Evolutionary conservation across 2,888 invertebrate species (phyloP).

Genomic region (Gastracanthus pulcherrimus): DNA sequence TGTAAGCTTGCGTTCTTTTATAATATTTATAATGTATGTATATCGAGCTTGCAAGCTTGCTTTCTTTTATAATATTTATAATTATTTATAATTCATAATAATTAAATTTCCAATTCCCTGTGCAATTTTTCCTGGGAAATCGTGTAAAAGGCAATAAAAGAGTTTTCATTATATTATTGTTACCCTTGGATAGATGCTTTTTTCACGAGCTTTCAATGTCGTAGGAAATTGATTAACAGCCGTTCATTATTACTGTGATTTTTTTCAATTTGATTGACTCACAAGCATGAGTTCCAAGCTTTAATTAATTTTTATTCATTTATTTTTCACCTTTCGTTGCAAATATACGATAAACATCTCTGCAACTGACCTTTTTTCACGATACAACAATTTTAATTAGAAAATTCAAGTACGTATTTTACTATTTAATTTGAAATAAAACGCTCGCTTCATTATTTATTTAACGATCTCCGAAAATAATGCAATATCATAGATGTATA

Average conservation of each 20-base stretch:
- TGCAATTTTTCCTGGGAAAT: no score
- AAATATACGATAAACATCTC: conserved; percentile 29
- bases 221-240: conserved; percentile 39
- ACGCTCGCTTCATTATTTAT: not conserved
- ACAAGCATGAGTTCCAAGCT: not conserved
- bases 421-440: conserved; percentile 2
- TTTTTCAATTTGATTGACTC: conserved; percentile 27
- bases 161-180: conserved; percentile 39
- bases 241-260: conserved; percentile 29
- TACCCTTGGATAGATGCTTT: conserved; percentile 14
- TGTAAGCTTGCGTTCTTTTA: no score
- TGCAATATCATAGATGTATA: not conserved
- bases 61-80: no score
- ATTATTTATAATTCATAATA: no score
- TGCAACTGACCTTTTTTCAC: not conserved
- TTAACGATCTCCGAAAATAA: conserved; percentile 5
- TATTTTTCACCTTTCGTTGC: conserved; percentile 3
- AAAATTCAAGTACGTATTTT: conserved; percentile 27
- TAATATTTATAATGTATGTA: no score
- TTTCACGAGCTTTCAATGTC: not conserved
- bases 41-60: no score
- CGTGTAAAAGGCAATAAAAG: conserved; percentile 18
- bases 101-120: no score
- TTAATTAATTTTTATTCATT: conserved; percentile 50
- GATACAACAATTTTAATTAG: conserved; percentile 39